Conservation (phyloP, 2,113 vertebrate species). For the Alligator sinensis region DNA sequence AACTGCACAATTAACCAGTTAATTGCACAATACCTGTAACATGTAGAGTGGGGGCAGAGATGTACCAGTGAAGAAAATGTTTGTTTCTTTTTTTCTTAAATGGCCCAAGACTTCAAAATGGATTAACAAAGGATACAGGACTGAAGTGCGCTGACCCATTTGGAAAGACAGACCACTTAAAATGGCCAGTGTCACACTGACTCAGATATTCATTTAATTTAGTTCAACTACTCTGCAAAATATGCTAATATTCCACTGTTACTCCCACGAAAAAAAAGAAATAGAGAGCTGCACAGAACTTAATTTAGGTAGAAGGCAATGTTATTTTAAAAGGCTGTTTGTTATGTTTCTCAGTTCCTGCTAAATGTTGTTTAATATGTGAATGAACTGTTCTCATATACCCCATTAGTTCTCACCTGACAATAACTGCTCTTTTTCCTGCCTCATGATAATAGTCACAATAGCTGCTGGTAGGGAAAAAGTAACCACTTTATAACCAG, state of each 20-base stretch:
- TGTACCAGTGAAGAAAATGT: not conserved
- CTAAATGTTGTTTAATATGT: conserved; percentile 18
- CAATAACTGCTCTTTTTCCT: conserved; percentile 25
- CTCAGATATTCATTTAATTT: conserved; percentile 69
- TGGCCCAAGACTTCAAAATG: conserved; percentile 51
- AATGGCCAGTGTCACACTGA: conserved; percentile 65
- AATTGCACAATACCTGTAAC: no score
- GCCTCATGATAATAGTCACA: conserved; percentile 13
- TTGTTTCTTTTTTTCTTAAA: conserved; percentile 51
- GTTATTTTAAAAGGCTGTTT: conserved; percentile 48
- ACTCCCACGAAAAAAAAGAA: conserved; percentile 40
- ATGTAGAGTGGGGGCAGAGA: not conserved
- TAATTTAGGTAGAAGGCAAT: not conserved
- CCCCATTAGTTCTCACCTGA: conserved; percentile 41
- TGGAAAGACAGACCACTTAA: conserved; percentile 60
- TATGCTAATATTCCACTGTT: conserved; percentile 35
- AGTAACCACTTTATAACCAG: not conserved
- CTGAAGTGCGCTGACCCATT: conserved; percentile 56
- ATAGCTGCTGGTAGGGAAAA: conserved; percentile 20
- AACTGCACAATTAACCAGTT: no score
- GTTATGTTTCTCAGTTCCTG: conserved; percentile 29
- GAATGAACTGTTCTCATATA: conserved; percentile 31
- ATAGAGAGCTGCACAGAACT: conserved; percentile 39
- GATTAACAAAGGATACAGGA: conserved; percentile 26
- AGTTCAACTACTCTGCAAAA: conserved; percentile 50